Base-by-base conservation (phyloP, 2,888 invertebrate species). In the Eupithecia inturbata region DNA sequence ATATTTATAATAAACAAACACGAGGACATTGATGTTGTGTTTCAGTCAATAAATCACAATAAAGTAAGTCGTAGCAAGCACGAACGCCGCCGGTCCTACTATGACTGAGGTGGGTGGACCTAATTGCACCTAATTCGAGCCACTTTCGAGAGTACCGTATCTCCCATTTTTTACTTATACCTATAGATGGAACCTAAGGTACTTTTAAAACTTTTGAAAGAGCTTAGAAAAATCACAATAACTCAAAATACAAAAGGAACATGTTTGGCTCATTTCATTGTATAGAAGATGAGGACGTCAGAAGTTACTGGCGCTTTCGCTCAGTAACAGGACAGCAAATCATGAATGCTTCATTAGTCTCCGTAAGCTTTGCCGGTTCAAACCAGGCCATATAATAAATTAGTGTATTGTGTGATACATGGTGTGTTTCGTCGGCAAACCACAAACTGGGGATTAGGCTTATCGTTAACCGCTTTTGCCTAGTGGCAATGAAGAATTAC, bases 321-420 rank as follows among this genome's bases (percentile, higher is more conserved):
- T 68, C 36, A 28, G 45, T 49, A 71, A 64, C 39, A 41, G 74
- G 60, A 73, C 63, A 67, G 31, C 67, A 64, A 12, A 36, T 72
- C 31, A 73, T 76, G 28, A 71, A 73, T 75, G 70, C 62, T 72
- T 73, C 66, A 73, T 76, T 60, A 72, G 49, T 71, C 39, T 71
- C 64, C n/a, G 67, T 68, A 74, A 74, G 73, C 73, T 69, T 67
- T 64, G 63, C 39, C 70, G 57, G 71, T 73, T 75, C 57, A 68
- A 66, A 77, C 62, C 72, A 68, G 45, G 19, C 53, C 76, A 62
- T 57, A 69, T 77, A 60, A 77, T 72, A 77, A 75, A 77, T 79
- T 31, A 31, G 31, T 31, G 62, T 60, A 28, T 28, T 26, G 45
- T 45, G 45, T 26, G 26, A 28, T 60, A 60, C 31, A 31, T 12